These are phyloP conservation scores for Periphyllus acericola DNA, from an alignment of 2,888 invertebrate species.

Conservation along the genomic window DNA sequence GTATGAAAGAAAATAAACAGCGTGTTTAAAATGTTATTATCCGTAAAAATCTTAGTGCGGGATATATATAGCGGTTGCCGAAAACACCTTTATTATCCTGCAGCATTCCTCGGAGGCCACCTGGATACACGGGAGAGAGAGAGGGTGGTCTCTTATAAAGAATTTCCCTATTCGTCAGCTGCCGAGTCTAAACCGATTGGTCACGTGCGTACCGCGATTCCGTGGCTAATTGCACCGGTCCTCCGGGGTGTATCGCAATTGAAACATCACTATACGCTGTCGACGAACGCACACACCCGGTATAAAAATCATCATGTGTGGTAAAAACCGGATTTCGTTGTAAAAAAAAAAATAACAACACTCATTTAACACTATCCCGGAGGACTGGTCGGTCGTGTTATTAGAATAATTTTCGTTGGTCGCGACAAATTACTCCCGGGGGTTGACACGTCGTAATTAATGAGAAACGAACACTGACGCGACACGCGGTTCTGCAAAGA, in stretches of 20 bases:
- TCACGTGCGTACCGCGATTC: constrained; percentile 51
- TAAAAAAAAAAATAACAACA: background rate
- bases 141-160: constrained; percentile 31
- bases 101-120: constrained; percentile 56
- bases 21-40: constrained; percentile 56
- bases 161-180: constrained; percentile 53
- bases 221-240: constrained; percentile 61
- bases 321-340: constrained; percentile 53
- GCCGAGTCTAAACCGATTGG: constrained; percentile 54
- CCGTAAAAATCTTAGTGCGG: constrained; percentile 2
- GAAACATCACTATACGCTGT: constrained; percentile 48
- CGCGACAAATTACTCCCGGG: constrained; percentile 45
- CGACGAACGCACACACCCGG: constrained; percentile 16
- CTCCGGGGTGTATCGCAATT: constrained; percentile 49
- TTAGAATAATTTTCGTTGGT: constrained; percentile 22
- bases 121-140: constrained; percentile 18
- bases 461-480: background rate
- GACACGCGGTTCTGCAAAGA: background rate
- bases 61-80: background rate
- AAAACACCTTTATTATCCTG: constrained; percentile 54
- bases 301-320: constrained; percentile 59
- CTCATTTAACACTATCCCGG: background rate
- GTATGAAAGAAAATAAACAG: constrained; percentile 44
- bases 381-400: constrained; percentile 16
- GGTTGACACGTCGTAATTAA: constrained; percentile 36